Conservation (phyloP, 2,888 invertebrate species). For the Aethes cnicana region DNA sequence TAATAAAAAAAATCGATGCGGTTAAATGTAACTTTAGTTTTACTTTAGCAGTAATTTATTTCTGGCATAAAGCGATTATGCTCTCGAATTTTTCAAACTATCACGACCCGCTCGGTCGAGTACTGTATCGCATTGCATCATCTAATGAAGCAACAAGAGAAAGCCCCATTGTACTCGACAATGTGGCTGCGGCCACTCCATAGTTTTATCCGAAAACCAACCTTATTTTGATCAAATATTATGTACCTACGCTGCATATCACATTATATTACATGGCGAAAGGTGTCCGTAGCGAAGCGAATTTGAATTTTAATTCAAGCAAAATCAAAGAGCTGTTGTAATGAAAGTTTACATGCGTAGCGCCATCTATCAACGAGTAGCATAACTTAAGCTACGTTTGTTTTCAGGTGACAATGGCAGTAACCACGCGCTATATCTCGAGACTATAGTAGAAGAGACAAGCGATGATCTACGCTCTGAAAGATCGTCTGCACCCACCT, state of each 20-base stretch:
- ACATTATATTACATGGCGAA: too few relatives aligned
- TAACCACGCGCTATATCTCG: conserved; percentile 87
- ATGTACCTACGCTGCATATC: too few relatives aligned
- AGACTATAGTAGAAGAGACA: conserved; percentile 94
- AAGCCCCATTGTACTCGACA: conserved; percentile 45
- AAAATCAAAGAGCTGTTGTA: too few relatives aligned
- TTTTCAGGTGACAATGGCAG: conserved; percentile 72
- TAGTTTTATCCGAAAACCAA: conserved; percentile 13
- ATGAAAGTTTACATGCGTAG: too few relatives aligned
- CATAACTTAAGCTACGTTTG: conserved; percentile 34
- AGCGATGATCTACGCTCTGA: conserved; percentile 91
- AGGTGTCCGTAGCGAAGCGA: background rate
- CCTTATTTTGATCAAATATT: conserved; percentile 5
- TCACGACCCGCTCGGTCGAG: conserved; percentile 8
- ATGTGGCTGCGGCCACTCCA: background rate
- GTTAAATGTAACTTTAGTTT: too few relatives aligned
- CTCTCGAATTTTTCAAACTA: conserved; percentile 33
- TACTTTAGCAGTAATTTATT: background rate
- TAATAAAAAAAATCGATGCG: too few relatives aligned
- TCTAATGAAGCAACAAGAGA: conserved; percentile 46
- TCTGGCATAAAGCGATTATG: conserved; percentile 8
- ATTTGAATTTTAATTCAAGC: too few relatives aligned
- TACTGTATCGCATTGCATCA: conserved; percentile 40
- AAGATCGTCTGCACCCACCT: conserved; percentile 84
- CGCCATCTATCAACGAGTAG: conserved; percentile 51